Base-by-base conservation (phyloP, 1,140 invertebrate genomes). In the Caenorhabditis inopinata region DNA sequence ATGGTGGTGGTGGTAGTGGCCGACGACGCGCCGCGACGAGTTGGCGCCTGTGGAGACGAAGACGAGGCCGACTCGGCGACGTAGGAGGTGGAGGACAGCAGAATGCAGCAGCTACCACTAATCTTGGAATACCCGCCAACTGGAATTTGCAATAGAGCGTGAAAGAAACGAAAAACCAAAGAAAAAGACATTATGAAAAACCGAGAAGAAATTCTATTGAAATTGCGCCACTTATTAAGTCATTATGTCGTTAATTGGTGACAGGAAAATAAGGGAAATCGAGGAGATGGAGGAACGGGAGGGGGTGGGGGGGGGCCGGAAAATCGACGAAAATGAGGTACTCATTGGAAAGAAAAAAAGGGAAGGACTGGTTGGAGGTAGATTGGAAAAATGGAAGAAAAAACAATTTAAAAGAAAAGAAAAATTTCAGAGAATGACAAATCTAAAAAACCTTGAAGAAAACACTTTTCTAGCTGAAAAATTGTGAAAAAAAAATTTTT, bases 51-150 rank as follows among this genome's bases (percentile, higher is more conserved):
- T n/a, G n/a, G n/a, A n/a, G n/a, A n/a, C n/a, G n/a, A n/a, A n/a
- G n/a, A n/a, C n/a, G n/a, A n/a, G n/a, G n/a, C n/a, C n/a, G n/a
- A n/a, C n/a, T n/a, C n/a, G 18, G 9, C 2, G 14, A 2, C 9
- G 48, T 12, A 3, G 48, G 27, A 29, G 1, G 32, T 38, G 27
- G 46, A 12, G 23, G 25, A 38, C 7, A 12, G 14, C 4, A 51
- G 18, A 32, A 48, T 27, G 32, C 21, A 16, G 38, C 46, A 49
- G 47, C 46, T 49, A 76, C 74, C 42, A 49, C 46, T 49, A 76
- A 49, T 38, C 27, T 38, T 49, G 48, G 21, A 75, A 47, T 29
- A 48, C 74, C 47, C 75, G 48, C 75, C 46, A 49, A 76, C 46
- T 38, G 75, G 9, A 76, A 51, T 35, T 42, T 42, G 38, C 38